A percentile compares a stretch with the other conserved stretches of the same genome.
phyloP scores from a whole-genome alignment of 2,113 vertebrate genomes.

The Carassius auratus region DNA sequence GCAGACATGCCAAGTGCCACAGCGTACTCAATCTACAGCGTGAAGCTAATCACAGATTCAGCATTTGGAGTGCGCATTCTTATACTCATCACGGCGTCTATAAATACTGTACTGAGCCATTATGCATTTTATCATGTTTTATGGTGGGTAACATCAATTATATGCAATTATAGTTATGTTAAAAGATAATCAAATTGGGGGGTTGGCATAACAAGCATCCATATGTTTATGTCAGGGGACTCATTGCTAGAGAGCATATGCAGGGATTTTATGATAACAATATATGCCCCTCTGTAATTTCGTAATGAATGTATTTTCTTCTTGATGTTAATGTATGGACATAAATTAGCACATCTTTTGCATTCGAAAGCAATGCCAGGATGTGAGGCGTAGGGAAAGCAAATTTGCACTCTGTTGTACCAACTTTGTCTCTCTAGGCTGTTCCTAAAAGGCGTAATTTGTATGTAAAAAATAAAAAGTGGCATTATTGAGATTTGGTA shows the following conservation, averaged over 20 bases:
- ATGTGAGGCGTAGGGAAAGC: background rate
- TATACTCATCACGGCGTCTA: background rate
- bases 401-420: background rate
- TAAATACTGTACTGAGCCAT: constrained; percentile 5
- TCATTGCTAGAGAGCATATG: constrained; percentile 6
- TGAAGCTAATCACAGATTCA: constrained; percentile 29
- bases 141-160: constrained; percentile 29
- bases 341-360: constrained; percentile 13
- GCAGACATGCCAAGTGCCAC: constrained; percentile 12
- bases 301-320: background rate
- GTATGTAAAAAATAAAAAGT: constrained; percentile 2
- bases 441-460: constrained; percentile 14
- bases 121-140: constrained; percentile 25
- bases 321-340: constrained; percentile 28
- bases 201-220: constrained; percentile 21
- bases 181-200: constrained; percentile 28
- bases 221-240: constrained; percentile 11
- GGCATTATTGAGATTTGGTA: constrained; percentile 10
- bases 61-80: background rate
- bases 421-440: background rate
- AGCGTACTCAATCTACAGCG: background rate
- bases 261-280: background rate
- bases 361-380: background rate
- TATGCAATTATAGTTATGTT: constrained; percentile 28
- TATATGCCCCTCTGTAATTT: background rate